A percentile compares a stretch with the other conserved stretches of the same genome.
These are phyloP conservation scores for Agrilus mali DNA, from an alignment of 2,888 invertebrate genomes.

Conservation along the genomic window DNA sequence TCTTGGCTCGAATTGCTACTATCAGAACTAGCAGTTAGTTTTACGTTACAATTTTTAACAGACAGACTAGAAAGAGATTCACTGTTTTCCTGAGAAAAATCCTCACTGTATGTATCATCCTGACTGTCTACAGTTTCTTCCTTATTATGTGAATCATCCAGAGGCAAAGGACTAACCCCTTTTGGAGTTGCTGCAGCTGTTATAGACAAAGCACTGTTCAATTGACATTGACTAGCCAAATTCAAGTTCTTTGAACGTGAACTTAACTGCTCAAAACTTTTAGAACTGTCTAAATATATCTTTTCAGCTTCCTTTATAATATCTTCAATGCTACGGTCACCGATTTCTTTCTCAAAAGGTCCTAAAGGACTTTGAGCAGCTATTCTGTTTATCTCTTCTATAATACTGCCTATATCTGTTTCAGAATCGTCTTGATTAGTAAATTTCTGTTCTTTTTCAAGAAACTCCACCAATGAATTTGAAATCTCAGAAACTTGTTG, in stretches of 20 bases:
- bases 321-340: conserved; percentile 44
- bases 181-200: conserved; percentile 29
- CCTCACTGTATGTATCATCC: conserved; percentile 25
- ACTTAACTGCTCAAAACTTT: conserved; percentile 34
- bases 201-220: conserved; percentile 20
- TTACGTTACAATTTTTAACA: too few species aligned
- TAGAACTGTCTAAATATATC: conserved; percentile 35
- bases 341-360: conserved; percentile 31
- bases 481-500: conserved; percentile 18
- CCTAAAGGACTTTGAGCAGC: conserved; percentile 34
- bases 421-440: conserved; percentile 30
- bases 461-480: conserved; percentile 27
- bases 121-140: conserved; percentile 11
- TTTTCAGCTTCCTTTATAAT: conserved; percentile 45
- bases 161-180: conserved; percentile 29
- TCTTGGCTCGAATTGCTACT: neutral
- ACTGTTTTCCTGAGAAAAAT: conserved; percentile 26
- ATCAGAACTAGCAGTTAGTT: too few species aligned
- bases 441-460: conserved; percentile 26
- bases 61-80: conserved; percentile 5
- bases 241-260: conserved; percentile 31
- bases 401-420: conserved; percentile 53
- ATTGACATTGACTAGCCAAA: conserved; percentile 23
- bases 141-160: conserved; percentile 17
- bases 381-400: conserved; percentile 52